These are phyloP conservation scores for Cephus spinipes DNA, from an alignment of 2,888 invertebrate species.

Conservation along the genomic window DNA sequence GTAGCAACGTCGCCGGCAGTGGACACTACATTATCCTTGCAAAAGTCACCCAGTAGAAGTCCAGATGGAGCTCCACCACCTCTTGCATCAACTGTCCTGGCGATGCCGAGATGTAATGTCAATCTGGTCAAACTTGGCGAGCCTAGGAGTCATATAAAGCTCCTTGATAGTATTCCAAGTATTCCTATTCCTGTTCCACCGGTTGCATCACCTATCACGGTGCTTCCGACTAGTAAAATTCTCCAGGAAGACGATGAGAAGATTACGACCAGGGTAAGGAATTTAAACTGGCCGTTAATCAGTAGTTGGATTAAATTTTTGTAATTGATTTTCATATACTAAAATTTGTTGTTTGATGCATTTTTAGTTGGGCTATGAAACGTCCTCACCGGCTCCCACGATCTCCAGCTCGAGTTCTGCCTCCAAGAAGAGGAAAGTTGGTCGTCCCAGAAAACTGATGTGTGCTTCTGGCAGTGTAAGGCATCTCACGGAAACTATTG, in stretches of 20 bases:
- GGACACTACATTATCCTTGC: constrained; percentile 33
- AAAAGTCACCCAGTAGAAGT: constrained; percentile 38
- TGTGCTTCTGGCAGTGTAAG: constrained; percentile 70
- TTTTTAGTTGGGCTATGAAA: constrained; percentile 47
- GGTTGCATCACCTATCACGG: constrained; percentile 47
- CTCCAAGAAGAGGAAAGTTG: constrained; percentile 85
- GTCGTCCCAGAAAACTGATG: constrained; percentile 81
- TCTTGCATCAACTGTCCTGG: constrained; percentile 41
- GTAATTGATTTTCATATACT: neutral
- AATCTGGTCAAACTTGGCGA: constrained; percentile 60
- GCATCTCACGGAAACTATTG: constrained; percentile 81
- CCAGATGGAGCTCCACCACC: constrained; percentile 30
- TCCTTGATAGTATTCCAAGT: constrained; percentile 59
- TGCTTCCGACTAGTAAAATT: constrained; percentile 38
- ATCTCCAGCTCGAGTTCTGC: constrained; percentile 52
- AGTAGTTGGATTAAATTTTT: neutral
- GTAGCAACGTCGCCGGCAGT: constrained; percentile 29
- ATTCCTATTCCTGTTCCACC: constrained; percentile 53
- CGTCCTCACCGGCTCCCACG: constrained; percentile 51
- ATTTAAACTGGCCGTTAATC: neutral
- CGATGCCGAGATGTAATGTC: constrained; percentile 57
- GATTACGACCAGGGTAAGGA: constrained; percentile 32
- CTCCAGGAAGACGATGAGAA: constrained; percentile 51
- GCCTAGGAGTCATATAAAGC: constrained; percentile 58
- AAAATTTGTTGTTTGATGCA: neutral